Evolutionary conservation across 2,113 vertebrate genomes (phyloP), one percentile per base, ranked within the genome.

Genomic region (Lophotis ruficrista): DNA sequence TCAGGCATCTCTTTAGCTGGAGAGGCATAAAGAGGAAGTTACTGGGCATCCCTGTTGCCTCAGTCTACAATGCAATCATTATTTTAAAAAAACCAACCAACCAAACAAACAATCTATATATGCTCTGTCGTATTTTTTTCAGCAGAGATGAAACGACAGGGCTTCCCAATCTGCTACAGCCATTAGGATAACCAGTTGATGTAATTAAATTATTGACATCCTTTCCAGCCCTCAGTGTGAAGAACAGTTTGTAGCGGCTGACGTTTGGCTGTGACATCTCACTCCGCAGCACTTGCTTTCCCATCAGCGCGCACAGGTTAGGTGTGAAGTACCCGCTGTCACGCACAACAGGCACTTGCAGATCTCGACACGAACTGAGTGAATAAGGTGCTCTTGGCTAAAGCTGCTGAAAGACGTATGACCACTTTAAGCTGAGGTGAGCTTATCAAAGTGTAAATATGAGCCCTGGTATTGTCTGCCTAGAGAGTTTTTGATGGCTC

Each of bases 131-230:
- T 8, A 27, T 41, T 83, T 70, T 62, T 82, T 70, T 31, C 60
- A 90, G 53, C 19, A 87, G 47, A 87, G 47, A 64, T 53, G 1
- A 82, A 87, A 60, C 1, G 0, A 91, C 83, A 1, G 1, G 14
- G 45, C 37, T 62, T 89, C 56, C 83, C 77, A 73, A 71, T 16
- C 38, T 77, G 33, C 69, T 78, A 5, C 5, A 38, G 22, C 38
- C 72, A 87, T 76, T 58, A 72, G 71, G 60, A 37, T 81, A 85
- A 90, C 43, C 41, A 57, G 31, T 8, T 90, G 27, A 80, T 96
- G 77, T 87, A 60, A 94, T 92, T 71, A 94, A 84, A 65, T 69
- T 84, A 93, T 53, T 94, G 41, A 95, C 71, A 79, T 23, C 9
- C 51, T 94, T 79, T 47, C 18, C 81, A 91, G 76, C 61, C 81